These are phyloP conservation scores for Tenebrosternarchus preto DNA, from an alignment of 2,113 vertebrate genomes.

Conservation along the genomic window DNA sequence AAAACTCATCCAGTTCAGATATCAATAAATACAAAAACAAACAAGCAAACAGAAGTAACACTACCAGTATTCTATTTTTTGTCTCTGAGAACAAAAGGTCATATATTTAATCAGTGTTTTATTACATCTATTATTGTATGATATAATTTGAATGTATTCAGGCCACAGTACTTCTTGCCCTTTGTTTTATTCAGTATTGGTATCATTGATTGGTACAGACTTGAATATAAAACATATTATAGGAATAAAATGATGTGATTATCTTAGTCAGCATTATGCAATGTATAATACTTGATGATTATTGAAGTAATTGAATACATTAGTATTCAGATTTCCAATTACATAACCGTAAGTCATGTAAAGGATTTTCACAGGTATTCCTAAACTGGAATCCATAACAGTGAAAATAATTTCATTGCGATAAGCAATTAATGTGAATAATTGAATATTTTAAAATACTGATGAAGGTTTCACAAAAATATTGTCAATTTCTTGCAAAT, in stretches of 20 bases:
- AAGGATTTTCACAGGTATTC: not conserved
- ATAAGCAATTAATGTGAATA: not conserved
- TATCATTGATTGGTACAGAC: not conserved
- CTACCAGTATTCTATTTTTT: not conserved
- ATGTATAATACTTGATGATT: not conserved
- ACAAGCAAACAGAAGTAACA: slow-evolving; percentile 30
- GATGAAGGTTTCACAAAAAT: not conserved
- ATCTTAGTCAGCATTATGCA: too few relatives aligned
- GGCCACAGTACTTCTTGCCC: not conserved
- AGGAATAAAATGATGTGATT: not conserved
- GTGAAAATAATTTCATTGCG: not conserved
- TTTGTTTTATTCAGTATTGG: not conserved
- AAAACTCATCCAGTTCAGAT: slow-evolving; percentile 51
- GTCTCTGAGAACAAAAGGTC: not conserved
- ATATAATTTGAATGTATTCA: not conserved
- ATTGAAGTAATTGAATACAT: not conserved
- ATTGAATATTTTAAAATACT: not conserved
- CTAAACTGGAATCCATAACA: not conserved
- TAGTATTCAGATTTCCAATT: slow-evolving; percentile 9
- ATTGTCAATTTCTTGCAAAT: not conserved
- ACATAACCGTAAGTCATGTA: not conserved
- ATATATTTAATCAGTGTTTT: not conserved
- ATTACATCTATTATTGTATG: not conserved
- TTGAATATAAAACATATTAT: not conserved
- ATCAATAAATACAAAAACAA: slow-evolving; percentile 36